These are phyloP conservation scores for Gnathonemus echidnorhynchus DNA, from an alignment of 2,113 vertebrate species.

Conservation along the genomic window DNA sequence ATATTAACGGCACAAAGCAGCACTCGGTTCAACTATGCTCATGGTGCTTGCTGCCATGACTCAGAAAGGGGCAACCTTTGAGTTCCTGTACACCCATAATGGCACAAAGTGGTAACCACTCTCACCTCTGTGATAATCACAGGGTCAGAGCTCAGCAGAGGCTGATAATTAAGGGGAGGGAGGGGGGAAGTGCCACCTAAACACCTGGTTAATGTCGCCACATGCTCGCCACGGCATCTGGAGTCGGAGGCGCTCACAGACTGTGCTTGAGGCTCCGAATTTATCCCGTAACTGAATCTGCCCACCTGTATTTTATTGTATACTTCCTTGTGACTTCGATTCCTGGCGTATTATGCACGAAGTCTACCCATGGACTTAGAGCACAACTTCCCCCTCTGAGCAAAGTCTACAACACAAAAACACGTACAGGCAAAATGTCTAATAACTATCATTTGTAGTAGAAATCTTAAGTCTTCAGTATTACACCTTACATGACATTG, in stretches of 20 bases:
- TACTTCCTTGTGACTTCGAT: not conserved
- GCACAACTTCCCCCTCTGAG: not conserved
- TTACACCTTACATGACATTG: not conserved
- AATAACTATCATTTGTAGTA: not conserved
- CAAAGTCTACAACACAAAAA: not conserved
- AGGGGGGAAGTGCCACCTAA: not conserved
- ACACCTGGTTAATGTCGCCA: not conserved
- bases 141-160: conserved; percentile 2
- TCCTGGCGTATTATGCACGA: not conserved
- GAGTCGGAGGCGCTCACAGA: not conserved
- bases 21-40: too few relatives aligned
- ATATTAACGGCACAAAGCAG: not conserved
- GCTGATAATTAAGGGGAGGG: not conserved
- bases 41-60: not conserved
- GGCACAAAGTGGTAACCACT: not conserved
- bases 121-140: not conserved
- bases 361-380: not conserved
- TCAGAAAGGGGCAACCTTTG: not conserved
- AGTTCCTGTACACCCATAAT: not conserved
- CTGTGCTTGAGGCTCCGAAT: not conserved
- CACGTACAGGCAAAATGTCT: not conserved
- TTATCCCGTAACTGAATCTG: not conserved
- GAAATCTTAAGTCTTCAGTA: not conserved
- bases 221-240: not conserved
- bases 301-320: not conserved